Conservation (phyloP, 2,888 invertebrate genomes). For the Drosophila flavopinicola region DNA sequence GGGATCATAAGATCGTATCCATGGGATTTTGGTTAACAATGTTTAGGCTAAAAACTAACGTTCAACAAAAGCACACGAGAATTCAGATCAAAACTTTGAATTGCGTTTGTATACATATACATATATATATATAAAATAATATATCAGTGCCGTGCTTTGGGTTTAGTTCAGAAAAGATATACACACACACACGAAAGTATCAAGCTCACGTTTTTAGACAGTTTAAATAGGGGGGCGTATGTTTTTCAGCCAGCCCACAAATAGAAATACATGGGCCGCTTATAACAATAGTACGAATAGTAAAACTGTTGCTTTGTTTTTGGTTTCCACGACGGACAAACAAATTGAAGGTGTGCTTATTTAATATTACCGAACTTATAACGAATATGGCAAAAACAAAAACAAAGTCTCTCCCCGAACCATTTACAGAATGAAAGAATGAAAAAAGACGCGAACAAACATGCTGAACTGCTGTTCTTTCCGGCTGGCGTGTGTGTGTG, state of each 20-base stretch:
- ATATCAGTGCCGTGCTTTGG: slow-evolving; percentile 49
- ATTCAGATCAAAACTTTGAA: slow-evolving; percentile 43
- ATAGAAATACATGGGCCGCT: slow-evolving; percentile 4
- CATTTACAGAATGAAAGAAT: slow-evolving; percentile 33
- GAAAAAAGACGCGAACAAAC: too few relatives aligned
- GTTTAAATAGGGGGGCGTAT: slow-evolving; percentile 2
- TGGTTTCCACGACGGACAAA: slow-evolving; percentile 51
- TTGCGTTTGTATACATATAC: slow-evolving; percentile 16
- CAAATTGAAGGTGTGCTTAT: slow-evolving; percentile 55
- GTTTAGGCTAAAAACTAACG: slow-evolving; percentile 47
- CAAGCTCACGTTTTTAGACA: neutral
- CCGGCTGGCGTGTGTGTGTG: slow-evolving; percentile 27
- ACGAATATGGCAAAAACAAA: slow-evolving; percentile 64
- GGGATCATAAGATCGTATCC: slow-evolving; percentile 31
- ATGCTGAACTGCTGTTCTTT: slow-evolving; percentile 14
- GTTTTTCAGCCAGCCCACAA: neutral
- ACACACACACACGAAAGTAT: slow-evolving; percentile 23
- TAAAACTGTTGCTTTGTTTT: slow-evolving; percentile 24
- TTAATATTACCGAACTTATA: slow-evolving; percentile 66
- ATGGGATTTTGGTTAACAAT: slow-evolving; percentile 57
- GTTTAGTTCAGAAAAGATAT: slow-evolving; percentile 25
- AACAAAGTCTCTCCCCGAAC: slow-evolving; percentile 54
- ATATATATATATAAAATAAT: slow-evolving; percentile 36
- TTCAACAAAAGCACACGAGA: slow-evolving; percentile 64
- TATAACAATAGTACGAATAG: slow-evolving; percentile 14